phyloP scores from a whole-genome alignment of 2,113 vertebrate genomes.

The Danionella cerebrum region DNA sequence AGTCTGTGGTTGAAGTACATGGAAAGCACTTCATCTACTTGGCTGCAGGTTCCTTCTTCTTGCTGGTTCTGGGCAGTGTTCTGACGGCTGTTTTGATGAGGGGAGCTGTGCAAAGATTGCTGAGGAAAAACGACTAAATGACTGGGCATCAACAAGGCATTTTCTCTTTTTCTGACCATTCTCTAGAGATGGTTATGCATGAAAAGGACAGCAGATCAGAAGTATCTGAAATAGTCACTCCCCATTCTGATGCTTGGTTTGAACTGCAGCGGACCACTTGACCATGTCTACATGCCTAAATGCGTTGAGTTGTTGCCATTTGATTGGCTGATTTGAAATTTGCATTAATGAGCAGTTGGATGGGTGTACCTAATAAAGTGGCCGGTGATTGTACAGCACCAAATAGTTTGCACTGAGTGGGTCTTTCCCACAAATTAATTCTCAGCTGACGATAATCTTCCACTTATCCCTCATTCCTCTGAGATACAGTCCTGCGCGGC shows the following conservation, averaged over 20 bases:
- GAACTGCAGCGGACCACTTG: too few relatives aligned
- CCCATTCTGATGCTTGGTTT: too few relatives aligned
- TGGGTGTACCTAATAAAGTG: too few relatives aligned
- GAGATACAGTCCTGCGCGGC: not conserved
- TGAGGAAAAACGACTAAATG: conserved; percentile 55
- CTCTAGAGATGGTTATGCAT: too few relatives aligned
- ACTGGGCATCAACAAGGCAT: not conserved
- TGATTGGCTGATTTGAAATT: too few relatives aligned
- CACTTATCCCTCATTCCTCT: conserved; percentile 2
- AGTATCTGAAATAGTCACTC: too few relatives aligned
- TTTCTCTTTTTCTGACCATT: too few relatives aligned
- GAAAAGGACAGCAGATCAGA: too few relatives aligned
- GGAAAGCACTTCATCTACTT: conserved; percentile 63
- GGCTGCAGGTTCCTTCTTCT: conserved; percentile 69
- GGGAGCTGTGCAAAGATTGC: conserved; percentile 58
- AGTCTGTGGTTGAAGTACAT: conserved; percentile 64
- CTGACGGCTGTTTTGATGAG: conserved; percentile 65
- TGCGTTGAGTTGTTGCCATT: too few relatives aligned
- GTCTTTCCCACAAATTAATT: not conserved
- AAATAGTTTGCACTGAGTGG: not conserved
- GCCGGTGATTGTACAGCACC: too few relatives aligned
- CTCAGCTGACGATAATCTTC: conserved; percentile 1
- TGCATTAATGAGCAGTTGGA: too few relatives aligned
- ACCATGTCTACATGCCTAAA: too few relatives aligned
- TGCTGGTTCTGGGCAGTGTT: conserved; percentile 65